Percentiles rank a stretch among this genome's conserved stretches.
These are phyloP conservation scores for Lepidochitona cinerea DNA, from an alignment of 2,888 invertebrate genomes.

Conservation along the genomic window DNA sequence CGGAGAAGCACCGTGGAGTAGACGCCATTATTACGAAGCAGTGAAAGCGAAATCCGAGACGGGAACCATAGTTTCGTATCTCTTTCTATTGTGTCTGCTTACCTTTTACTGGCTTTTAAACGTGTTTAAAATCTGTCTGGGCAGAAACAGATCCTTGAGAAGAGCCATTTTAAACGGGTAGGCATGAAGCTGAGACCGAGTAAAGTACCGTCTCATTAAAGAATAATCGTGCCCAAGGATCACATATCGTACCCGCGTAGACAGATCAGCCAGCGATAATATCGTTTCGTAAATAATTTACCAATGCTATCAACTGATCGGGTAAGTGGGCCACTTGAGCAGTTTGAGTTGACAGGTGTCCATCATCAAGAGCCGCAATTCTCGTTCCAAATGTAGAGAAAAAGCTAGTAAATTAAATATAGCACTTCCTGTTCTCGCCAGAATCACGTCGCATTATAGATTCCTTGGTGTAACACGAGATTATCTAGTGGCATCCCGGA, in stretches of 20 bases:
- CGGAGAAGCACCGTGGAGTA: neutral
- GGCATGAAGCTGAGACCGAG: too few relatives aligned
- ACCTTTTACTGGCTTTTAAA: too few relatives aligned
- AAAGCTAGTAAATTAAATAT: neutral
- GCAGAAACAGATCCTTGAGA: too few relatives aligned
- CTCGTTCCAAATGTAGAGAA: neutral
- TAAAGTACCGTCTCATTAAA: constrained; percentile 6
- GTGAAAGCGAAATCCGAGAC: neutral
- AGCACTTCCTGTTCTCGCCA: neutral
- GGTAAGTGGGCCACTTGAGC: neutral
- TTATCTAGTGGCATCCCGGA: too few relatives aligned
- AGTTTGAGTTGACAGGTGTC: neutral
- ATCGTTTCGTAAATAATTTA: neutral
- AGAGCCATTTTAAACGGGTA: too few relatives aligned
- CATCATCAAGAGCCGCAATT: neutral
- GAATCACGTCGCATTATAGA: neutral
- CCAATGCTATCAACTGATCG: neutral
- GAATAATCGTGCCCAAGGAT: neutral
- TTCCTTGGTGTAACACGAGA: too few relatives aligned
- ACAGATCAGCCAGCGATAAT: too few relatives aligned
- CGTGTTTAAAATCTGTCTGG: too few relatives aligned
- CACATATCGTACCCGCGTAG: neutral
- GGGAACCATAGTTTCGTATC: too few relatives aligned
- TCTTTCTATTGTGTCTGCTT: too few relatives aligned
- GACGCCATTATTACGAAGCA: neutral